phyloP scores from a whole-genome alignment of 2,797 vertebrate genomes.

The Pseudochromis fuscus region DNA sequence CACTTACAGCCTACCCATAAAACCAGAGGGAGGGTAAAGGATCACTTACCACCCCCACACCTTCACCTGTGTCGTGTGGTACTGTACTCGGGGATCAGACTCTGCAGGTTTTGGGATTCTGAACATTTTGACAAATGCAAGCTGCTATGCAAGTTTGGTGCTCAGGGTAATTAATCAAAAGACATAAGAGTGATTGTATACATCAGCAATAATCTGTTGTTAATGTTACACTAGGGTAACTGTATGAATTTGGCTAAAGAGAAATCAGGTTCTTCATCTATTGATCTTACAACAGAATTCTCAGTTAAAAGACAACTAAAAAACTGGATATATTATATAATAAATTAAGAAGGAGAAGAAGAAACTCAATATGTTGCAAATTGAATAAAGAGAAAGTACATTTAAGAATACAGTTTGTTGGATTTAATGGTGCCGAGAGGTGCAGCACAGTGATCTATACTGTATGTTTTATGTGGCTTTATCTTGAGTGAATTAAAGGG shows the following conservation, averaged over 20 bases:
- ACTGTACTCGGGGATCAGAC: too few species aligned
- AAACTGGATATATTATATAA: too few species aligned
- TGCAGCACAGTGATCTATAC: conserved; percentile 36
- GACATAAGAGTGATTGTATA: not conserved
- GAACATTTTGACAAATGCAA: conserved; percentile 19
- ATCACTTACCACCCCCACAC: not conserved
- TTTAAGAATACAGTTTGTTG: conserved; percentile 15
- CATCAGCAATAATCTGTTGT: conserved; percentile 9
- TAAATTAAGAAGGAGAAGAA: not conserved
- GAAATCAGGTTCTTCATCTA: not conserved
- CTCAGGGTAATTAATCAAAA: conserved; percentile 22
- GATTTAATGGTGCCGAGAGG: conserved; percentile 5
- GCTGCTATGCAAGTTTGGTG: not conserved
- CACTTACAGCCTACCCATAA: too few species aligned
- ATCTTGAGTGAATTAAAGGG: conserved; percentile 78
- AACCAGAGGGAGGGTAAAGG: conserved; percentile 21
- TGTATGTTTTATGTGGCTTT: conserved; percentile 59
- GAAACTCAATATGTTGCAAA: not conserved
- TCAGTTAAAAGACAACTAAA: not conserved
- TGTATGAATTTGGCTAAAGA: conserved; percentile 19
- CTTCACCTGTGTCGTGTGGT: too few species aligned
- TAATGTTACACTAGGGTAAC: conserved; percentile 4
- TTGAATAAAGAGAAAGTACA: not conserved
- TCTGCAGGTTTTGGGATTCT: too few species aligned
- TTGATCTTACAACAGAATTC: conserved; percentile 1